Base-by-base conservation (phyloP, 2,113 vertebrate species). In the Saccopteryx leptura region DNA sequence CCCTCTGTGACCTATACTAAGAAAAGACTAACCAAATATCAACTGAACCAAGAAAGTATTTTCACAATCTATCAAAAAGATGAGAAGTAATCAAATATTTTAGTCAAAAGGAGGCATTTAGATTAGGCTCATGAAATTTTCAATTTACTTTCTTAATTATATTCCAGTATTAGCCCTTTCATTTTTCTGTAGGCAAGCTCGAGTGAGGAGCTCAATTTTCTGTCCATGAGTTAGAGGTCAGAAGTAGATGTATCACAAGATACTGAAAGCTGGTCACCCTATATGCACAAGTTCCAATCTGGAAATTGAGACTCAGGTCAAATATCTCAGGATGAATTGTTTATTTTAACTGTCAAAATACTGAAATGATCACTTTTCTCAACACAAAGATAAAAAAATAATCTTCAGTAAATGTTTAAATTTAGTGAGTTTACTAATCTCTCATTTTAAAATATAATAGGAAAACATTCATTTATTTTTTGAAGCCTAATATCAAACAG, bases 341-440 rank as follows among this genome's bases (percentile, higher is more conserved):
- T 89, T 71, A 23, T 50, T 83, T 61, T 91, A 78, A 93, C 46
- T 33, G n/a, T 65, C 46, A 87, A 82, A 94, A 95, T 50, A 84
- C 7, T 65, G 60, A 96, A 92, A 66, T 81, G 52, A 33, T 19
- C 78, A 66, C 71, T 82, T 80, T 78, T 74, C 90, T 91, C 78
- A 83, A 94, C 86, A 78, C 33, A 69, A 3, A 79, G 26, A 8
- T 11, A 48, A 58, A 72, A 81, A 74, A 92, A 17, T 9, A 28
- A 11, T 93, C 78, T 81, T 94, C n/a, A 54, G 24, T 39, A 88
- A 88, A 60, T 78, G 15, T 52, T 5, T 81, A 93, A 82, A 75
- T 69, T 79, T 80, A 58, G 54, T 66, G 52, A 76, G 71, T 74
- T 86, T 94, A 93, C 26, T 69, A 58, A 90, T n/a, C 28, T 33